Base-by-base conservation (phyloP, 2,797 vertebrate genomes). In the Tauraco hartlaubi region DNA sequence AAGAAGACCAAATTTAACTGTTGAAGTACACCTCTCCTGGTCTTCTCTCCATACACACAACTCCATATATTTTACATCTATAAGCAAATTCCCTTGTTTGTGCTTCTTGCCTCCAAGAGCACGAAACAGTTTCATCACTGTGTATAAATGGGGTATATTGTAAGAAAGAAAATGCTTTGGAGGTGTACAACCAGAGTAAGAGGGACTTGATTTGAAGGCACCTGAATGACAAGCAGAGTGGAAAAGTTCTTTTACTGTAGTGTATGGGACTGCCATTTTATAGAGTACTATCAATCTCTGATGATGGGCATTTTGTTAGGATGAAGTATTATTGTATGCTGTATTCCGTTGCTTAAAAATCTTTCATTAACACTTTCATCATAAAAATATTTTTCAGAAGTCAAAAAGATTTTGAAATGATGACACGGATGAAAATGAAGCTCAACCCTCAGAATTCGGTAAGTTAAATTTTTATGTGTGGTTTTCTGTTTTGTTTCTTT, bases 351-450 rank as follows among this genome's bases (percentile, higher is more conserved):
- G 31, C 43, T 90, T 67, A 86, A 49, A 94, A 69, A 41, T n/a
- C 26, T 95, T 64, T 78, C 13, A 23, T 69, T 73, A 78, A 46
- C 29, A 26, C 19, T 74, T 86, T 48, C 10, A 81, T 88, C 4
- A 19, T 95, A 71, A 95, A 90, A 89, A 81, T 97, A 13, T 93
- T 94, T 98, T 97, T 77, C 97, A 99, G 99, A 97, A 99, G 99
- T 66, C 82, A 91, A 39, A 98, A 99, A 97, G 99, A 99, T 97
- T 99, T 99, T 92, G 95, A 98, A 88, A 99, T 99, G 98, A 99
- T 99, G 98, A 97, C 67, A 48, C 92, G 97, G 75, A 99, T 99
- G 99, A 99, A 99, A 98, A 98, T 96, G 92, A 99, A 99, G 96
- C 94, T 99, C 79, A 99, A 99, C 95, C 99, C 99, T 61, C 98